These are phyloP conservation scores for Phoxinus dragarum DNA, from an alignment of 2,797 vertebrate species.

Conservation along the genomic window DNA sequence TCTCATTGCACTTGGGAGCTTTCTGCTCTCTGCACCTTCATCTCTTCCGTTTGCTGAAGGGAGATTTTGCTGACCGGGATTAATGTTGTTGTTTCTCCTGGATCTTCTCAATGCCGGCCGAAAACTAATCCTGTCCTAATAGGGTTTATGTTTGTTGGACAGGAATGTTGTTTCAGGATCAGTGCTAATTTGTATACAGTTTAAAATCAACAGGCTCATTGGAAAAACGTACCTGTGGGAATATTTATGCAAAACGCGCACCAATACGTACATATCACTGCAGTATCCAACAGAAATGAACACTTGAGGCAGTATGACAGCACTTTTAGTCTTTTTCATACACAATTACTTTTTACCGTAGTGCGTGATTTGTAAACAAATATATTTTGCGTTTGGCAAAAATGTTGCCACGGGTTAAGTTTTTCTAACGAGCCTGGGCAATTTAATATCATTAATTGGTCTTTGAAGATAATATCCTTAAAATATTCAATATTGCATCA, in stretches of 20 bases:
- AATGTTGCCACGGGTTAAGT: no score
- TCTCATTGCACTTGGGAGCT: not conserved
- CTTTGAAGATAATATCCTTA: not conserved
- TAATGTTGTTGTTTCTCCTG: not conserved
- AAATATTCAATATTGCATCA: not conserved
- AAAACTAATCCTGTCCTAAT: not conserved
- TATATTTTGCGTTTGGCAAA: no score
- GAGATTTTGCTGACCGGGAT: not conserved
- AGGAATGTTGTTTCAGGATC: not conserved
- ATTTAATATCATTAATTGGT: not conserved
- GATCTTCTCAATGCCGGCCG: not conserved
- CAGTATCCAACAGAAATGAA: no score
- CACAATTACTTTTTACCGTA: no score
- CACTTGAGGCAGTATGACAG: no score
- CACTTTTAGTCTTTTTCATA: no score
- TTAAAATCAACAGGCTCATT: no score
- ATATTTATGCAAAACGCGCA: no score
- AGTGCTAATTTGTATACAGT: not conserved
- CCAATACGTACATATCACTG: no score
- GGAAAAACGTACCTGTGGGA: no score
- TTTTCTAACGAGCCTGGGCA: no score
- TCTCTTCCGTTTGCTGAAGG: constrained; percentile 14
- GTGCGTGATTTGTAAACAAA: no score
- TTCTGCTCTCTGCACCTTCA: not conserved
- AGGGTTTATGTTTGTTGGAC: not conserved